phyloP scores from a whole-genome alignment of 2,113 vertebrate genomes.

The Emydocephalus ijimae region DNA sequence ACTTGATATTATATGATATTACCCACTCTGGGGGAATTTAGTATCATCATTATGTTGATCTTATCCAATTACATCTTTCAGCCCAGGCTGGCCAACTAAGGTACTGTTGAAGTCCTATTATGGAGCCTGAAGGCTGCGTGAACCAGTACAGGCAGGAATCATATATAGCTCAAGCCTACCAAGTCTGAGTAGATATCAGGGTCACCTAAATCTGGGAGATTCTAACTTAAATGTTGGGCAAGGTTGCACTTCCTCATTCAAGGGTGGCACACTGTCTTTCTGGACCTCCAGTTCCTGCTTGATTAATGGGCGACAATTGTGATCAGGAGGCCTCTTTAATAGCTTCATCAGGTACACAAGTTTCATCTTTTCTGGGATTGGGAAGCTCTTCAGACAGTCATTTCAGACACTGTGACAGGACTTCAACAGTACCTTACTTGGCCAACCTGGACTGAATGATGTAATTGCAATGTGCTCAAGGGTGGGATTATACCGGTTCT shows the following conservation, averaged over 20 bases:
- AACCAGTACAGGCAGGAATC: neutral
- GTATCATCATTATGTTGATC: neutral
- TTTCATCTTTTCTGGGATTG: neutral
- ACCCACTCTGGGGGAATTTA: neutral
- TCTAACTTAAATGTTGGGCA: neutral
- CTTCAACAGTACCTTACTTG: neutral
- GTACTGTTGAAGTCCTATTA: neutral
- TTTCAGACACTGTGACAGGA: neutral
- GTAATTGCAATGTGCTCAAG: neutral
- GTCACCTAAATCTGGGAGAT: neutral
- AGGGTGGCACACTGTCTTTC: neutral
- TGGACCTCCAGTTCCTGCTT: neutral
- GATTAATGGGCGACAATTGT: neutral
- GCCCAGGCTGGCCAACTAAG: neutral
- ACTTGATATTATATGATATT: neutral
- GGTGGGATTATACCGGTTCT: no score
- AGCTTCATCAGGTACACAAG: neutral
- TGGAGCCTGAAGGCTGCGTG: neutral
- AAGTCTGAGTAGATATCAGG: neutral
- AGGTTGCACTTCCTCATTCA: neutral
- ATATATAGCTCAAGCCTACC: neutral
- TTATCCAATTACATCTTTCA: neutral
- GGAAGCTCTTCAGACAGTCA: neutral
- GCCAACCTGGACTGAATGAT: neutral
- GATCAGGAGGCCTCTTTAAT: neutral